A percentile compares a stretch with the other conserved stretches of the same genome.
These are phyloP conservation scores for Menidia beryllina DNA, from an alignment of 2,113 vertebrate species.

Conservation along the genomic window DNA sequence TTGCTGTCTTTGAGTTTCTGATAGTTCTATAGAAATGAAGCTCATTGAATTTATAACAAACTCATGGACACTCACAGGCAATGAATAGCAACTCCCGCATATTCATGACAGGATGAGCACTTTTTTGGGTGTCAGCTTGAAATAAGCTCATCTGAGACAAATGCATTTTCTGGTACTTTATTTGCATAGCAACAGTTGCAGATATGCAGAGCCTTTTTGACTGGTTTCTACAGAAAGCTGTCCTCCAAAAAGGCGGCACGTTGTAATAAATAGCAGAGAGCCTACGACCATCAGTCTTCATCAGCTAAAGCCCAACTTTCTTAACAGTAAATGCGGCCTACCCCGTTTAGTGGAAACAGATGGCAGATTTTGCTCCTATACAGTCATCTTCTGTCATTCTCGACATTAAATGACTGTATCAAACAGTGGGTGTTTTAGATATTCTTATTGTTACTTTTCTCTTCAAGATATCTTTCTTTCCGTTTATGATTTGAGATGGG, in stretches of 20 bases:
- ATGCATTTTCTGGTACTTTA: conserved; percentile 15
- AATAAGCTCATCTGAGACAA: conserved; percentile 17
- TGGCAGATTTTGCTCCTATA: conserved; percentile 42
- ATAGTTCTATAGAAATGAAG: conserved; percentile 12
- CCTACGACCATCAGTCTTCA: conserved; percentile 53
- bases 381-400: conserved; percentile 28
- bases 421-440: conserved; percentile 39
- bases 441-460: conserved; percentile 23
- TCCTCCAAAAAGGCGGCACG: conserved; percentile 12
- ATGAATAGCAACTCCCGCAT: conserved; percentile 23
- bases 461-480: conserved; percentile 41
- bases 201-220: conserved; percentile 8
- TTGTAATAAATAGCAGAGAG: conserved; percentile 20
- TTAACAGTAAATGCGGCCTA: conserved; percentile 2
- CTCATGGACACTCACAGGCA: neutral
- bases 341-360: conserved; percentile 23
- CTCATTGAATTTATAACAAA: conserved; percentile 4
- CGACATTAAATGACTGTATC: conserved; percentile 36
- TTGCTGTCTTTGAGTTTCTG: conserved; percentile 12
- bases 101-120: conserved; percentile 26
- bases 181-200: conserved; percentile 58
- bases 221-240: conserved; percentile 12
- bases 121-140: conserved; percentile 29
- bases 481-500: conserved; percentile 39
- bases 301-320: conserved; percentile 33